phyloP scores from a whole-genome alignment of 1,140 invertebrate species.

The Caenorhabditis remanei region DNA sequence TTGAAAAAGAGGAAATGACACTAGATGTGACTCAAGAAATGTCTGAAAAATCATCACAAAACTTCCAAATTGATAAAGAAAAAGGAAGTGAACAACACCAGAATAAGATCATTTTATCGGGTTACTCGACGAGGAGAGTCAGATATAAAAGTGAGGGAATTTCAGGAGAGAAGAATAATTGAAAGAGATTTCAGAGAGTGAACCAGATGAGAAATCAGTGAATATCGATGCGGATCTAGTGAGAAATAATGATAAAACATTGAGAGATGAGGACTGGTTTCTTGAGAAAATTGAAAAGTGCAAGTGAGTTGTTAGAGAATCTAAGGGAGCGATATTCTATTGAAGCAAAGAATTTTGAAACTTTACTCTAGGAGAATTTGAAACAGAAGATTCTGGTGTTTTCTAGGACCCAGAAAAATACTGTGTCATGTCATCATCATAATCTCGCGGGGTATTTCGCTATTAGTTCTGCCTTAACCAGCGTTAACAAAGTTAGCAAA shows the following conservation, averaged over 20 bases:
- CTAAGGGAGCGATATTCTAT: no score
- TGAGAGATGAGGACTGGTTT: constrained; percentile 49
- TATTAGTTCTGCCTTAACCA: no score
- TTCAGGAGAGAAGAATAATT: not conserved
- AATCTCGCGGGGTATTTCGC: no score
- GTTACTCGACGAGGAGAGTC: constrained; percentile 23
- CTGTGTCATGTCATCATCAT: no score
- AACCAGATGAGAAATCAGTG: not conserved
- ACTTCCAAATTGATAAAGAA: constrained; percentile 11
- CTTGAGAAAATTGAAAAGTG: constrained; percentile 40
- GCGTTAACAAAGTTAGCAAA: no score
- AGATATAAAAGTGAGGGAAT: constrained; percentile 45
- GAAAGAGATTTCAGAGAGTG: not conserved
- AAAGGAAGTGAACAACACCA: not conserved
- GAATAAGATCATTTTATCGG: not conserved
- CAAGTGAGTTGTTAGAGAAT: not conserved
- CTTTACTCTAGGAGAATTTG: no score
- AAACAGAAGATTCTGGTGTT: no score
- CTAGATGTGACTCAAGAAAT: constrained; percentile 3
- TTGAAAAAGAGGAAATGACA: not conserved
- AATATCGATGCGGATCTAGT: constrained; percentile 14
- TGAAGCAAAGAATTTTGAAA: no score
- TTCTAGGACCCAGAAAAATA: no score
- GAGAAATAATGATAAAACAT: constrained; percentile 24
- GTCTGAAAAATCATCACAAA: constrained; percentile 8